These are phyloP conservation scores for Sphaerolaimus hirsutus DNA, from an alignment of 2,888 invertebrate genomes.

Conservation along the genomic window DNA sequence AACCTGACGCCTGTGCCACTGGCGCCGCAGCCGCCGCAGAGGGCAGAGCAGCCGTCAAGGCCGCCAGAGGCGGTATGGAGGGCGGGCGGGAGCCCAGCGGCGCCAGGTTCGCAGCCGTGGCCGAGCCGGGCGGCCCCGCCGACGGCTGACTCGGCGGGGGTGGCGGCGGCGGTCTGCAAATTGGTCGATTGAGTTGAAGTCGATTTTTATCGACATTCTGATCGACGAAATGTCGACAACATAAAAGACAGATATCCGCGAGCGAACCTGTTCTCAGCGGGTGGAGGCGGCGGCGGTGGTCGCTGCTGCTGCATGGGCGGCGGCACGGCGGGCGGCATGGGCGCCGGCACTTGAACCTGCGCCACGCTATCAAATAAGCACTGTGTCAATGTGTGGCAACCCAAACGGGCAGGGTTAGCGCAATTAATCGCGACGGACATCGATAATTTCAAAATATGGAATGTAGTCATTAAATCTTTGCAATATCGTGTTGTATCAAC, in stretches of 20 bases:
- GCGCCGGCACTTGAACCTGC: conserved; percentile 1
- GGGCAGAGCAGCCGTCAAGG: conserved; percentile 11
- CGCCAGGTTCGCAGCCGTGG: not conserved
- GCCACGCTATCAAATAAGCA: too few species aligned
- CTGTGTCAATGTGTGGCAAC: too few species aligned
- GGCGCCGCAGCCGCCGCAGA: conserved; percentile 7
- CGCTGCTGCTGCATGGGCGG: conserved; percentile 14
- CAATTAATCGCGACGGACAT: too few species aligned
- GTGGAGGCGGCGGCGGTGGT: conserved; percentile 25
- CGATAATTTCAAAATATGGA: too few species aligned
- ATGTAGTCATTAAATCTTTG: too few species aligned
- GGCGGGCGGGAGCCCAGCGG: not conserved
- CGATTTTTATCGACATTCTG: too few species aligned
- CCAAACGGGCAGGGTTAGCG: too few species aligned
- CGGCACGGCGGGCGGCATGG: conserved; percentile 20
- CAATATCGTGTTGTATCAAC: too few species aligned
- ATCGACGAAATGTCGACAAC: too few species aligned
- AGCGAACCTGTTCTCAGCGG: too few species aligned
- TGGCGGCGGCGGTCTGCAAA: conserved; percentile 26
- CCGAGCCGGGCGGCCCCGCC: conserved; percentile 10
- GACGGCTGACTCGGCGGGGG: conserved; percentile 1
- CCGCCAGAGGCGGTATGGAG: not conserved
- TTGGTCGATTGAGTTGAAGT: too few species aligned
- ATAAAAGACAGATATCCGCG: too few species aligned
- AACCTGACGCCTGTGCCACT: conserved; percentile 4